Evolutionary conservation across 2,888 invertebrate genomes (phyloP).

Genomic region (Hirudinaria manillensis): DNA sequence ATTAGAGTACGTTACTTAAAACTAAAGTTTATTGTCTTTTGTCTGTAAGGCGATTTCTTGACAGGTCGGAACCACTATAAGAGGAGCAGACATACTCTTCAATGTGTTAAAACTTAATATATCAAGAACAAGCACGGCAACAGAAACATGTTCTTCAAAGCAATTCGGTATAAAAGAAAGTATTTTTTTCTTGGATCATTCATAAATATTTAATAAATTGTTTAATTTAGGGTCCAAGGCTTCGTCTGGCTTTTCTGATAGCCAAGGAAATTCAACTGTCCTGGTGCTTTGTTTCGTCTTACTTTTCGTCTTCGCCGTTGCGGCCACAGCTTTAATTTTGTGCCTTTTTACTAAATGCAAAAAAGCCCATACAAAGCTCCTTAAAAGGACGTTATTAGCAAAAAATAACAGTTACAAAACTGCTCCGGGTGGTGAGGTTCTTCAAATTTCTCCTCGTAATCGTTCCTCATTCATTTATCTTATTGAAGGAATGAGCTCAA

Average conservation of each 20-base stretch:
- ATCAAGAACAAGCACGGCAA: background rate
- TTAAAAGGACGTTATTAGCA: conserved; percentile 29
- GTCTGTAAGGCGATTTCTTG: background rate
- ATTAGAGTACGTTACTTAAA: conserved; percentile 11
- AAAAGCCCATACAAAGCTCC: conserved; percentile 29
- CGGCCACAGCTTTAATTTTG: conserved; percentile 18
- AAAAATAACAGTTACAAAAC: conserved; percentile 34
- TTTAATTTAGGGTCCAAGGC: background rate
- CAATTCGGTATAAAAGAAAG: conserved; percentile 4
- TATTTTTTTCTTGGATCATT: background rate
- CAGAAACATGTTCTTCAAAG: background rate
- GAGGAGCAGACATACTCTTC: background rate
- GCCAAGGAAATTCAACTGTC: background rate
- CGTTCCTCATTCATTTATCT: background rate
- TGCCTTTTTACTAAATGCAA: conserved; percentile 23
- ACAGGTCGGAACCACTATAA: background rate
- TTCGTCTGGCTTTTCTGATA: background rate
- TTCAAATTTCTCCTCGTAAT: background rate
- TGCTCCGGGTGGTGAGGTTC: conserved; percentile 29
- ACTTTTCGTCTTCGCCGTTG: conserved; percentile 17
- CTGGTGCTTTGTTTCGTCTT: background rate
- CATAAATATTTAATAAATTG: background rate
- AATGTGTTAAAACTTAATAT: background rate
- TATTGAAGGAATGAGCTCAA: background rate
- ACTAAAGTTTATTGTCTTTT: background rate